A percentile compares a stretch with the other conserved stretches of the same genome.
Evolutionary conservation across 2,113 vertebrate genomes (phyloP).

Genomic region (Thymallus thymallus): DNA sequence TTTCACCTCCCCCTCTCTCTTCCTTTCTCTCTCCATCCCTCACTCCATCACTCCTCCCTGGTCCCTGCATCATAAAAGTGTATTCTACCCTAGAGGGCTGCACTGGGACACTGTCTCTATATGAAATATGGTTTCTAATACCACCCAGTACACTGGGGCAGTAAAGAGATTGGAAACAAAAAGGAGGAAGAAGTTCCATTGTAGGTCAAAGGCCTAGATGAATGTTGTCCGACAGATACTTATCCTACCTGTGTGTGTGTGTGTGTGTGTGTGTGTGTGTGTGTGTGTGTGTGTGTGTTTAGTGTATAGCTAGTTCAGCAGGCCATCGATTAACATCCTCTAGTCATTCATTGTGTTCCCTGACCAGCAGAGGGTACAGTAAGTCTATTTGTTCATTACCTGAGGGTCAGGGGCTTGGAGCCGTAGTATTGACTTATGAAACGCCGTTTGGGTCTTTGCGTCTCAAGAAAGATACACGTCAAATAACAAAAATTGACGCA

Average conservation of each 20-base stretch:
- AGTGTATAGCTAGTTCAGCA: not conserved
- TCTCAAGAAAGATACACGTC: too few species aligned
- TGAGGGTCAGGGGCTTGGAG: not conserved
- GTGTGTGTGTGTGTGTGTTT: not conserved
- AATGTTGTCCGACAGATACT: not conserved
- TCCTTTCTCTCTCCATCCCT: constrained; percentile 2
- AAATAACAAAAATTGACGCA: too few species aligned
- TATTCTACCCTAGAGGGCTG: not conserved
- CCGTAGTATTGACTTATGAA: constrained; percentile 13
- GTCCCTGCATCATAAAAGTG: not conserved
- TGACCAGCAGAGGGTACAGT: not conserved
- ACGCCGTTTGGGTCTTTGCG: too few species aligned
- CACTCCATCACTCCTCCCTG: not conserved
- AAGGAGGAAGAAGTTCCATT: too few species aligned
- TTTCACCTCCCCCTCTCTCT: not conserved
- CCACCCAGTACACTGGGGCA: not conserved
- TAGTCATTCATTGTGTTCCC: constrained; percentile 19
- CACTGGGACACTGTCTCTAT: not conserved
- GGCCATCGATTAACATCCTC: constrained; percentile 4
- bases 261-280: not conserved
- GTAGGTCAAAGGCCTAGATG: too few species aligned
- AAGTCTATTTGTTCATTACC: not conserved
- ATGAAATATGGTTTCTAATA: constrained; percentile 13
- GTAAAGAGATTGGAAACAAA: not conserved
- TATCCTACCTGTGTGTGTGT: not conserved